These are phyloP conservation scores for Trinectes maculatus DNA, from an alignment of 2,113 vertebrate genomes.

Conservation along the genomic window DNA sequence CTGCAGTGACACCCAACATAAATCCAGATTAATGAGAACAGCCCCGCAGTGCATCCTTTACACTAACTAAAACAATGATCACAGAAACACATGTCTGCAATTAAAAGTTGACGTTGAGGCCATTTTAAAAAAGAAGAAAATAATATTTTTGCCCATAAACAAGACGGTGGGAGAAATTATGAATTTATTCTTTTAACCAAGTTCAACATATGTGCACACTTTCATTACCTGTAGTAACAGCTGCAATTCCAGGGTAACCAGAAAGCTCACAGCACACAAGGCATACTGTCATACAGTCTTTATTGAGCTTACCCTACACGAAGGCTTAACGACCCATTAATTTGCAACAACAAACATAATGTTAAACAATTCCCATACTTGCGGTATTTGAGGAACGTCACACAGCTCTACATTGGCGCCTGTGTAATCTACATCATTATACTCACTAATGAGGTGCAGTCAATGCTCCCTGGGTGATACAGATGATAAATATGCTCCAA, in stretches of 20 bases:
- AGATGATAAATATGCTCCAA: constrained; percentile 59
- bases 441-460: constrained; percentile 66
- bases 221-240: background rate
- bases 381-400: constrained; percentile 48
- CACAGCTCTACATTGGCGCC: constrained; percentile 59
- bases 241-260: background rate
- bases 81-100: too few relatives aligned
- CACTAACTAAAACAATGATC: too few relatives aligned
- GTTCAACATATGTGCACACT: too few relatives aligned
- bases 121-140: too few relatives aligned
- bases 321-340: constrained; percentile 36
- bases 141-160: too few relatives aligned
- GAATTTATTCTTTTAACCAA: background rate
- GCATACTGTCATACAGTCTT: constrained; percentile 46
- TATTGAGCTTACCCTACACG: constrained; percentile 46
- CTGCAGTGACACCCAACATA: background rate
- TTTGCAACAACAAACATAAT: constrained; percentile 51
- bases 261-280: constrained; percentile 20
- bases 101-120: too few relatives aligned
- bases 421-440: constrained; percentile 66
- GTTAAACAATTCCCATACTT: constrained; percentile 46
- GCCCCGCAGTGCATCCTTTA: background rate
- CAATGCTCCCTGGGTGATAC: constrained; percentile 52
- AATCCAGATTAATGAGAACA: background rate
- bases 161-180: too few relatives aligned